phyloP scores from a whole-genome alignment of 2,113 vertebrate species.

The Eptesicus fuscus region DNA sequence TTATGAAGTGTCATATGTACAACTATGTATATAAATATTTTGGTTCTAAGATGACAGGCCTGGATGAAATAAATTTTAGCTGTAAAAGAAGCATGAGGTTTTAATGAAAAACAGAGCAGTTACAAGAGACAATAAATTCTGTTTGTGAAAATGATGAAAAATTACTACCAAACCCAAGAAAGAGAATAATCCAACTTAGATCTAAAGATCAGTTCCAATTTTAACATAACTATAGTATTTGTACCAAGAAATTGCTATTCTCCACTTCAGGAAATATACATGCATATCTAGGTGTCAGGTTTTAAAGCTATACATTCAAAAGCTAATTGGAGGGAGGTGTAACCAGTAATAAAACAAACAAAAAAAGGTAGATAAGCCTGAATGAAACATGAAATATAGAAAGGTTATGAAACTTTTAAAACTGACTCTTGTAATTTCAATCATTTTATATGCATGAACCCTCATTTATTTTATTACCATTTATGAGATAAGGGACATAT shows the following conservation, averaged over 20 bases:
- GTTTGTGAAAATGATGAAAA: background rate
- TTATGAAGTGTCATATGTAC: background rate
- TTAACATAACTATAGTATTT: background rate
- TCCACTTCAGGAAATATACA: background rate
- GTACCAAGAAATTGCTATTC: background rate
- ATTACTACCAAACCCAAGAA: background rate
- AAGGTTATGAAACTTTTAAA: background rate
- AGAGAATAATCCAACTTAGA: background rate
- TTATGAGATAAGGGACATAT: background rate
- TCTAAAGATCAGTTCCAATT: background rate
- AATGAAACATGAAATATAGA: background rate
- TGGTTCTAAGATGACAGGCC: background rate
- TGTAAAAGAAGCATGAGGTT: background rate
- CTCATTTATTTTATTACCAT: background rate
- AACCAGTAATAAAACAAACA: background rate
- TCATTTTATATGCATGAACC: background rate
- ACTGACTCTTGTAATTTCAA: background rate
- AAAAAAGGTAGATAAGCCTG: background rate
- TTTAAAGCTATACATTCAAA: background rate
- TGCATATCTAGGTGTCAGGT: background rate
- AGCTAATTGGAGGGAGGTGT: background rate
- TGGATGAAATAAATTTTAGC: background rate
- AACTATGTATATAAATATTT: background rate
- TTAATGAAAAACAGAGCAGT: background rate
- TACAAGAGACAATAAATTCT: background rate